Evolutionary conservation across 2,797 vertebrate genomes (phyloP).

Genomic region (Parotocinclus haroldoi): DNA sequence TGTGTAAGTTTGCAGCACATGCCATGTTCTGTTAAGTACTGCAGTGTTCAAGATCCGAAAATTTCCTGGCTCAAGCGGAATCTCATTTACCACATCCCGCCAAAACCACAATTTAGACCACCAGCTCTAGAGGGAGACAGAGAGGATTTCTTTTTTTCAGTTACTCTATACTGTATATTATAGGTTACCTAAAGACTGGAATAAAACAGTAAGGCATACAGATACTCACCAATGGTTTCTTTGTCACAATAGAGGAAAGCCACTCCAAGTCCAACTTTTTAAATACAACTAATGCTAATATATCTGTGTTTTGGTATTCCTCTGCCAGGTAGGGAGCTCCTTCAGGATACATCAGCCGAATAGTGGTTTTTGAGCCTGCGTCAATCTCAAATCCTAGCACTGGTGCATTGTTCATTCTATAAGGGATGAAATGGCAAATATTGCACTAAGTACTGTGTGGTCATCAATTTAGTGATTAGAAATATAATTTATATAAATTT

Average conservation of each 20-base stretch:
- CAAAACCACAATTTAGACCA: slow-evolving; percentile 83
- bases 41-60: slow-evolving; percentile 75
- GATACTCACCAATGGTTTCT: slow-evolving; percentile 67
- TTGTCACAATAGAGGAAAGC: slow-evolving; percentile 71
- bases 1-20: slow-evolving; percentile 61
- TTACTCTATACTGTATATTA: background rate
- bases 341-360: slow-evolving; percentile 77
- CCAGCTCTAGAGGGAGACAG: slow-evolving; percentile 62
- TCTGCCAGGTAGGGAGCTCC: slow-evolving; percentile 62
- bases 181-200: background rate
- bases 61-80: slow-evolving; percentile 68
- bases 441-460: too few species aligned
- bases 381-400: slow-evolving; percentile 71
- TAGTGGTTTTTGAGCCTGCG: slow-evolving; percentile 70
- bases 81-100: slow-evolving; percentile 72
- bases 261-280: slow-evolving; percentile 76
- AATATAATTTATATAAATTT: too few species aligned
- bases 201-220: background rate
- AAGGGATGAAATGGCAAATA: slow-evolving; percentile 6
- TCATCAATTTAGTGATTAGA: too few species aligned
- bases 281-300: slow-evolving; percentile 71
- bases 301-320: slow-evolving; percentile 65
- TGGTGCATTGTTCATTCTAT: slow-evolving; percentile 75
- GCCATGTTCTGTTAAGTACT: slow-evolving; percentile 66
- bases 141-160: background rate